Evolutionary conservation across 1,140 invertebrate genomes (phyloP), one percentile per base, ranked within the genome.

Genomic region (Drepana arcuata): DNA sequence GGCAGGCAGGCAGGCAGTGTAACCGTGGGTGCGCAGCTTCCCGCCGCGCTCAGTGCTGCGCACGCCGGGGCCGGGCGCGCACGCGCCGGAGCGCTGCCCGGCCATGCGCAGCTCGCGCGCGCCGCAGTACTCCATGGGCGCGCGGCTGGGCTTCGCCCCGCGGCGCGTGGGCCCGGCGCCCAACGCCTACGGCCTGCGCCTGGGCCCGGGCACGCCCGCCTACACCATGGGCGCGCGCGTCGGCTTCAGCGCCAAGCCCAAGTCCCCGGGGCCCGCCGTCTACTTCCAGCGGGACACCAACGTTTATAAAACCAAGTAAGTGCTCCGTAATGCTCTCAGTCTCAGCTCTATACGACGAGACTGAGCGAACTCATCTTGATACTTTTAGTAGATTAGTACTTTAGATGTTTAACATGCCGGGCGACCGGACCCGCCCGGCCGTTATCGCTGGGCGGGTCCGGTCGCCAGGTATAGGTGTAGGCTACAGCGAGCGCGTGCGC

Each of bases 261-360:
- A 47, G 28, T 88, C 86, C 0, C 88, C 2, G 88, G 88, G 88
- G 7, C 88, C 88, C 2, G 87, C 87, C 0, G 82, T 84, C 1
- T 89, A 89, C 49, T 78, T 64, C 53, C 73, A 74, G 45, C 26
- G 35, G n/a, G 57, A 81, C 41, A 46, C 57, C 21, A 64, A 75
- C 33, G 58, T 70, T 5, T 82, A 79, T 34, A 65, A 52, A 39
- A 65, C 39, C 14, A 74, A 39, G 70, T 81, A 10, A 48, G 50
- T 46, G 14, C 29, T 32, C n/a, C n/a, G n/a, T n/a, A n/a, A n/a
- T n/a, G n/a, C n/a, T n/a, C n/a, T n/a, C n/a, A n/a, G n/a, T n/a
- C n/a, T n/a, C n/a, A n/a, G n/a, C n/a, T n/a, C n/a, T n/a, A n/a
- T n/a, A n/a, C n/a, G n/a, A n/a, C n/a, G n/a, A n/a, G n/a, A n/a